phyloP scores from a whole-genome alignment of 2,113 vertebrate genomes.

The Trochalopteron elliotii region DNA sequence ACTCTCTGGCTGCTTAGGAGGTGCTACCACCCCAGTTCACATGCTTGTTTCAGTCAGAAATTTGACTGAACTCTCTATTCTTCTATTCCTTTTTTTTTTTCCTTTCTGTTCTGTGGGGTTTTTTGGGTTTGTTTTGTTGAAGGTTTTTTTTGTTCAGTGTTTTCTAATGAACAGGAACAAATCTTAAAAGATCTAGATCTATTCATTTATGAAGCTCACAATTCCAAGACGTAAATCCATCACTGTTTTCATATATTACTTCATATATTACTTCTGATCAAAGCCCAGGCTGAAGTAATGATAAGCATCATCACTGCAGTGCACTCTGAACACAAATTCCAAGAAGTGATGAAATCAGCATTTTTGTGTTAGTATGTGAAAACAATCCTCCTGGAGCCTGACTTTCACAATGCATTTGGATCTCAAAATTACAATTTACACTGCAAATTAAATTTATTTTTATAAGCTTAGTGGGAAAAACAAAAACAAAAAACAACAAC shows the following conservation, averaged over 20 bases:
- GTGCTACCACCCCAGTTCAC: not conserved
- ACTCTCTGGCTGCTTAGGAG: not conserved
- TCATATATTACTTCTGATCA: not conserved
- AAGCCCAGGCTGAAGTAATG: not conserved
- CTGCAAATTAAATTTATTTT: not conserved
- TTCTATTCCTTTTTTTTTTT: not conserved
- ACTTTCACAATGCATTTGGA: not conserved
- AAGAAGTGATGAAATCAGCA: not conserved
- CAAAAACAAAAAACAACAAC: no score
- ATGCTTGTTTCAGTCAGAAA: not conserved
- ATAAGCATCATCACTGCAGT: not conserved
- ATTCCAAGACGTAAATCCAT: not conserved
- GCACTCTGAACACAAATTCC: not conserved
- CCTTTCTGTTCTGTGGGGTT: not conserved
- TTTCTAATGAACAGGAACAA: not conserved
- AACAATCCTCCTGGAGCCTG: not conserved
- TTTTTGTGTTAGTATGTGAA: not conserved
- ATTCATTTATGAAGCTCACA: not conserved
- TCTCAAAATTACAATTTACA: not conserved
- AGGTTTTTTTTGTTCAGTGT: not conserved
- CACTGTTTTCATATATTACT: not conserved
- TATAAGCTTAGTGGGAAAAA: not conserved
- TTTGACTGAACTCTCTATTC: not conserved
- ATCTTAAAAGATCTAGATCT: not conserved
- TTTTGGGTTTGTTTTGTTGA: not conserved